Percentiles rank a stretch among this genome's conserved stretches.
Evolutionary conservation across 2,888 invertebrate species (phyloP).

Genomic region (Orgyia antiqua): DNA sequence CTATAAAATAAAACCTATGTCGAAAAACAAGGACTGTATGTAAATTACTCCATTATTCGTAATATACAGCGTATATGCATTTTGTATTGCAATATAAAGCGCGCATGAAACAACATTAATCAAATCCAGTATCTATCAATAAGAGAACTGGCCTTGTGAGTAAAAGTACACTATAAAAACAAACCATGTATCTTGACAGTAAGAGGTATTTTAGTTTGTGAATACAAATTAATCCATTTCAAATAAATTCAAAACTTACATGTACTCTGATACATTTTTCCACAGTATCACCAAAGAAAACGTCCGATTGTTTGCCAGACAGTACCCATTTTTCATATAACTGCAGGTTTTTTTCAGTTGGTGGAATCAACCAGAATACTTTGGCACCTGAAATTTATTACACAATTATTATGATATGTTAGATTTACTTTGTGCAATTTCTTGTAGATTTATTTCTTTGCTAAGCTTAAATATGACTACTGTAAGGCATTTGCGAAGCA

Average conservation of each 20-base stretch:
- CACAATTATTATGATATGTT: too few species aligned
- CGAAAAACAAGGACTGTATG: too few species aligned
- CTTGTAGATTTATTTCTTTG: too few species aligned
- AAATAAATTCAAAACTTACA: slow-evolving; percentile 44
- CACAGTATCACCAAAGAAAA: slow-evolving; percentile 97
- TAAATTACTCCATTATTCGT: neutral
- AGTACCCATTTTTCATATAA: slow-evolving; percentile 97
- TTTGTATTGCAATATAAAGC: neutral
- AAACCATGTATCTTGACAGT: neutral
- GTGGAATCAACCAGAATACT: slow-evolving; percentile 98
- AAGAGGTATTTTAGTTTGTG: neutral
- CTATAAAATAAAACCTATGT: too few species aligned
- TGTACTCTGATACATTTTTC: slow-evolving; percentile 93
- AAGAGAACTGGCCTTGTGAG: slow-evolving; percentile 1
- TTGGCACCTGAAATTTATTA: slow-evolving; percentile 86
- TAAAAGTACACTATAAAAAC: neutral
- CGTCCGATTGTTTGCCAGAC: slow-evolving; percentile 95
- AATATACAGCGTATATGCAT: neutral
- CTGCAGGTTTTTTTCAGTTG: slow-evolving; percentile 94
- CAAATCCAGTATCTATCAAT: slow-evolving; percentile 2
- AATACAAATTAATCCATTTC: neutral
- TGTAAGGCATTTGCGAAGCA: too few species aligned
- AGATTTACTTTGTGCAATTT: too few species aligned
- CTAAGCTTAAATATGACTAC: too few species aligned
- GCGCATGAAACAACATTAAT: slow-evolving; percentile 4